Base-by-base conservation (phyloP, 2,888 invertebrate species). In the Megamerina dolium region DNA sequence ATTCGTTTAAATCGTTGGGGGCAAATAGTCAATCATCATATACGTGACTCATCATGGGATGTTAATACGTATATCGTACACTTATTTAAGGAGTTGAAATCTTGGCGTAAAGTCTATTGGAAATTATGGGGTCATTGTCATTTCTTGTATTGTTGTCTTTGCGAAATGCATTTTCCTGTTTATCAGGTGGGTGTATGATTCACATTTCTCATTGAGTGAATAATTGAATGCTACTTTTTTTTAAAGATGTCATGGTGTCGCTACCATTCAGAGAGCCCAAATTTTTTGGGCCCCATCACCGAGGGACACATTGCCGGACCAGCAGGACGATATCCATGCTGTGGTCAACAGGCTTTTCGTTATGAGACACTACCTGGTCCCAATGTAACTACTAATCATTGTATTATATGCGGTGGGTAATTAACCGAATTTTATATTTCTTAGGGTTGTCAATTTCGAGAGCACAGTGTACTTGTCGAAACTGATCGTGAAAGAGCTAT, bases 101-200 rank as follows among this genome's bases (percentile, higher is more conserved):
- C 85, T 0, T 95, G 95, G 95, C 77, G 91, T 1, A 83, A 83
- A 60, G 90, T 93, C 3, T 95, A 94, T 72, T 95, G 95, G 95
- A 79, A 87, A 32, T 73, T 94, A 35, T 94, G 94, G 94, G 90
- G 90, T 0, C 85, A 87, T 59, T 84, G 90, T 51, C 94, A 95
- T 70, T 89, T 84, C 70, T 74, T 94, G 18, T 80, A 80, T 46
- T 95, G 95, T 61, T 79, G 80, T 36, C 77, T 80, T 3, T 93
- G 92, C 61, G 85, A 86, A 59, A 78, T 77, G 26, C 81, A 80
- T 65, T 89, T 87, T 62, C 85, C 88, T 0, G 79, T 81, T 2
- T 81, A 83, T 62, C 80, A 80, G 72, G 77, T 76, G 48, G 13
- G 14, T 9, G n/a, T n/a, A n/a, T 12, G 6, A 37, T 16, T 20